These are phyloP conservation scores for Catharus minimus DNA, from an alignment of 2,113 vertebrate species.

Conservation along the genomic window DNA sequence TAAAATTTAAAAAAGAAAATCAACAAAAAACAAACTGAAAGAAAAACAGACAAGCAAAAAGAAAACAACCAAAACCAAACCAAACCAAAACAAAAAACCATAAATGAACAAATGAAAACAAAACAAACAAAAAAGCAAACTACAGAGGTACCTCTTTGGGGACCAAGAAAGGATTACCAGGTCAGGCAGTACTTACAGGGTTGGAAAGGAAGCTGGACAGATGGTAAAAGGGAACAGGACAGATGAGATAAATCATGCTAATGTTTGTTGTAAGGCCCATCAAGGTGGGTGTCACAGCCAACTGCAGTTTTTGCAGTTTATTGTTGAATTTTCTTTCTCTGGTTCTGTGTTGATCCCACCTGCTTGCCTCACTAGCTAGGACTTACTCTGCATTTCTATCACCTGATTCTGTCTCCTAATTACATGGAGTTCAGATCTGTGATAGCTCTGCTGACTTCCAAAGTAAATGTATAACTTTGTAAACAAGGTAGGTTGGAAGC, in stretches of 20 bases:
- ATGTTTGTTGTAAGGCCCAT: background rate
- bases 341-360: background rate
- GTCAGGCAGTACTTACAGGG: background rate
- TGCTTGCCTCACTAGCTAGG: background rate
- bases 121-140: background rate
- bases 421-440: background rate
- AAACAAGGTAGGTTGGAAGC: constrained; percentile 10
- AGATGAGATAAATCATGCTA: background rate
- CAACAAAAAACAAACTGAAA: no score
- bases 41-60: background rate
- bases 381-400: background rate
- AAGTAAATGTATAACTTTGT: constrained; percentile 54
- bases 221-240: background rate
- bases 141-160: background rate
- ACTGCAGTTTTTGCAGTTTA: background rate
- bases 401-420: constrained; percentile 15
- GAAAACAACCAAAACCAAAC: background rate
- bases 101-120: background rate
- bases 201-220: background rate
- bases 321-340: background rate
- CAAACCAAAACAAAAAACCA: background rate
- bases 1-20: background rate
- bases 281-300: background rate
- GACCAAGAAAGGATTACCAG: background rate
- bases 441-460: constrained; percentile 17